phyloP scores from a whole-genome alignment of 1,140 invertebrate species.

The Varroa destructor region DNA sequence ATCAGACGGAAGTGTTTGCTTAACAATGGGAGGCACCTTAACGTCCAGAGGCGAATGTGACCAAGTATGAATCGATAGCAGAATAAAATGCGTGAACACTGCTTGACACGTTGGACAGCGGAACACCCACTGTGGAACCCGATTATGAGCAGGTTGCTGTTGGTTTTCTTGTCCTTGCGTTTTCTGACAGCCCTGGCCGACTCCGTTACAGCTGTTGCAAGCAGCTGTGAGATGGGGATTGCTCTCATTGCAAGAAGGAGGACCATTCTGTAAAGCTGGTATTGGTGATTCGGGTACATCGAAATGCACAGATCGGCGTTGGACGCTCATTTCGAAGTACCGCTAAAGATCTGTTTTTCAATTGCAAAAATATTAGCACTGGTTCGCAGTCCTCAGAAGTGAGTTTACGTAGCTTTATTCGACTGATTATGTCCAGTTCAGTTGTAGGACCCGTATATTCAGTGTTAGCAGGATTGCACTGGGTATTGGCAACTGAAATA shows the following conservation, averaged over 20 bases:
- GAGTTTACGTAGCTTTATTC: neutral
- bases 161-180: no score
- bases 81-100: conserved; percentile 16
- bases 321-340: neutral
- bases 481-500: no score
- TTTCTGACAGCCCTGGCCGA: no score
- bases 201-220: no score
- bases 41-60: conserved; percentile 3
- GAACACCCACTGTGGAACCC: conserved; percentile 12
- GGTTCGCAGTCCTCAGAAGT: neutral
- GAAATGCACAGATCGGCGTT: conserved; percentile 22
- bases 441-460: neutral
- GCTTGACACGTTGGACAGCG: conserved; percentile 18
- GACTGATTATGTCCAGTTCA: neutral
- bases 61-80: conserved; percentile 16
- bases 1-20: neutral
- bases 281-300: conserved; percentile 14
- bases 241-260: no score
- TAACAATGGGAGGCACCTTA: conserved; percentile 6
- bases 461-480: no score
- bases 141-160: no score
- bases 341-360: neutral
- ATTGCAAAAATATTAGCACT: neutral
- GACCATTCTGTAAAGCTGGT: neutral
- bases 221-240: no score